These are phyloP conservation scores for Agapetus fuscipes DNA, from an alignment of 2,888 invertebrate species.

Conservation along the genomic window DNA sequence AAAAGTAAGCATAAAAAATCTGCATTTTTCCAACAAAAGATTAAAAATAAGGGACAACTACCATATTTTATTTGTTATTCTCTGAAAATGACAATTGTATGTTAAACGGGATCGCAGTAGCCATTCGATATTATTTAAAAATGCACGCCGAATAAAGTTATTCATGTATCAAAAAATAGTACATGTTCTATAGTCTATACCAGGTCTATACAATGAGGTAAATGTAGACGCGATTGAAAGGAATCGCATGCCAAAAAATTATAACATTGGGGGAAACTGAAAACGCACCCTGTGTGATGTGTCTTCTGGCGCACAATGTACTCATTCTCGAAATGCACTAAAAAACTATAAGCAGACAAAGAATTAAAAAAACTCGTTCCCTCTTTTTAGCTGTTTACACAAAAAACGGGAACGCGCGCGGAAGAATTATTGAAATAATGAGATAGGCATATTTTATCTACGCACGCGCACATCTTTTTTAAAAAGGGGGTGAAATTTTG, in stretches of 20 bases:
- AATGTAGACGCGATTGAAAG: conserved; percentile 15
- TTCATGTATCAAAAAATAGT: not conserved
- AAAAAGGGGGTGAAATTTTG: conserved; percentile 13
- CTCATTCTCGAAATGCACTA: not conserved
- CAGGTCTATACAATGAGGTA: conserved; percentile 1
- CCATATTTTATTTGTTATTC: not conserved
- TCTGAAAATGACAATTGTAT: not conserved
- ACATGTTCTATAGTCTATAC: too few species aligned
- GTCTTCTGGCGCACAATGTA: conserved; percentile 3
- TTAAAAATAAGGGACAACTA: conserved; percentile 3
- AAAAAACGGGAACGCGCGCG: conserved; percentile 16
- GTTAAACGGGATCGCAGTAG: not conserved
- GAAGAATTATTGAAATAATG: conserved; percentile 21
- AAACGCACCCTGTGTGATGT: conserved; percentile 7
- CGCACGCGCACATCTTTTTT: conserved; percentile 19
- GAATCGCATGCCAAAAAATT: conserved; percentile 15
- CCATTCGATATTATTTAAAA: not conserved
- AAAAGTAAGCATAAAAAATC: conserved; percentile 10
- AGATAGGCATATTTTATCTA: conserved; percentile 18
- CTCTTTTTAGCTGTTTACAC: conserved; percentile 14
- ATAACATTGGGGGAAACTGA: conserved; percentile 7
- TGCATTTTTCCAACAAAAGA: conserved; percentile 13
- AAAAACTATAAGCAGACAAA: conserved; percentile 13
- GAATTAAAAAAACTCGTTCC: conserved; percentile 10
- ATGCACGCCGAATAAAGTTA: not conserved